Percentiles rank a stretch among this genome's conserved stretches.
Conservation (phyloP, 2,888 invertebrate genomes). For the Nomada fabriciana region DNA sequence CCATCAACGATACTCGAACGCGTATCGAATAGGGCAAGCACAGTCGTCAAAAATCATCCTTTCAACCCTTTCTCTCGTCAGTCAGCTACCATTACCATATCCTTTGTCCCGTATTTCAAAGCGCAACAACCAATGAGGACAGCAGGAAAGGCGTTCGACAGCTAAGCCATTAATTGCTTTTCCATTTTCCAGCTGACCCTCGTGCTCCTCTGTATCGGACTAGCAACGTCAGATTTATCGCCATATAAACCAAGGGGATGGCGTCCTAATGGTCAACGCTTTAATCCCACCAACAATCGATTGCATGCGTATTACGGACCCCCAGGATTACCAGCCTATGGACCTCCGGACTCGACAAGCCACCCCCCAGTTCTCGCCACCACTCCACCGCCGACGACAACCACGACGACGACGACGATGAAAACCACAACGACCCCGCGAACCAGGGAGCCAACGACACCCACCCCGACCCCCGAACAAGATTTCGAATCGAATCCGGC, state of each 20-base stretch:
- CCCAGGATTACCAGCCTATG: conserved; percentile 71
- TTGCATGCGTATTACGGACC: conserved; percentile 66
- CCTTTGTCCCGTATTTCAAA: conserved; percentile 22
- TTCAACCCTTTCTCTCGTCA: not conserved
- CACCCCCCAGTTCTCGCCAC: conserved; percentile 56
- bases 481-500: conserved; percentile 78
- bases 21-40: not conserved
- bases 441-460: conserved; percentile 74
- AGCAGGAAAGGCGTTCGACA: conserved; percentile 29
- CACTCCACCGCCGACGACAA: conserved; percentile 54
- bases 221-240: conserved; percentile 66
- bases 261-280: conserved; percentile 79
- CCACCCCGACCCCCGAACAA: conserved; percentile 65
- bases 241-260: conserved; percentile 79
- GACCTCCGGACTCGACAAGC: conserved; percentile 64
- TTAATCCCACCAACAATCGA: conserved; percentile 74
- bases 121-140: not conserved
- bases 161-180: conserved; percentile 58
- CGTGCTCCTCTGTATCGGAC: conserved; percentile 63
- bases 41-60: not conserved
- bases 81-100: conserved; percentile 11
- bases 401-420: conserved; percentile 60
- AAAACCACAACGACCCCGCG: conserved; percentile 76
- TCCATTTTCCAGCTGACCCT: conserved; percentile 65
- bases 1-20: not conserved